phyloP scores from a whole-genome alignment of 2,113 vertebrate species.

The Coryphaenoides rupestris region DNA sequence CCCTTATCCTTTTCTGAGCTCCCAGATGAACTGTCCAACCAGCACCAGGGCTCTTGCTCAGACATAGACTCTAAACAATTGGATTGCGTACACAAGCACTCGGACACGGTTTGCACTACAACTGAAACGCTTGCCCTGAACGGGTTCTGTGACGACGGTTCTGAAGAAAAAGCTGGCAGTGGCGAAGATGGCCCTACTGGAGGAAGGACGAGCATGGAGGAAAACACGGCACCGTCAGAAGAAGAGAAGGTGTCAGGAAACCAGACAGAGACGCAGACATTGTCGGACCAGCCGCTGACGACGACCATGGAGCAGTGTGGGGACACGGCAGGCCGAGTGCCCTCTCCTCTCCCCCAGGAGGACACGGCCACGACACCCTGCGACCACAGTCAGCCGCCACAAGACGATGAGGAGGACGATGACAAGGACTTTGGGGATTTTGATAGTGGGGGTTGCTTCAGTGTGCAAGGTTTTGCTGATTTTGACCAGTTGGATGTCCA shows the following conservation, averaged over 20 bases:
- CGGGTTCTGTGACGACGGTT: conserved; percentile 10
- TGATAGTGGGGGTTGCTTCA: conserved; percentile 66
- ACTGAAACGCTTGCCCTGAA: conserved; percentile 19
- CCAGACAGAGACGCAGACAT: conserved; percentile 63
- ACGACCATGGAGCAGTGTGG: conserved; percentile 81
- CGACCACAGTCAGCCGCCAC: conserved; percentile 58
- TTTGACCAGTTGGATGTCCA: conserved; percentile 61
- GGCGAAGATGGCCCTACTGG: conserved; percentile 15
- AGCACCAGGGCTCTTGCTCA: conserved; percentile 45
- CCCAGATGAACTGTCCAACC: conserved; percentile 33
- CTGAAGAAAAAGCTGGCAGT: conserved; percentile 18
- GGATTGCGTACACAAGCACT: conserved; percentile 26
- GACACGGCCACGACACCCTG: conserved; percentile 53
- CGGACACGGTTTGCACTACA: conserved; percentile 22
- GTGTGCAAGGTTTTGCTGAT: conserved; percentile 62
- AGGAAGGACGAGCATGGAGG: conserved; percentile 3
- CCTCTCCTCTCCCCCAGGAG: conserved; percentile 57
- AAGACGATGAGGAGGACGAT: conserved; percentile 56
- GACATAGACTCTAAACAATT: conserved; percentile 32
- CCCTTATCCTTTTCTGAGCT: conserved; percentile 5
- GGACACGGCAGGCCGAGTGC: conserved; percentile 75
- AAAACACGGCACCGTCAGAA: conserved; percentile 41
- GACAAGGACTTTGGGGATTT: conserved; percentile 81
- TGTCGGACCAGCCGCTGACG: conserved; percentile 63
- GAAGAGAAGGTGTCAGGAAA: conserved; percentile 53